Percentiles rank a stretch among this genome's conserved stretches.
Evolutionary conservation across 1,140 invertebrate genomes (phyloP).

Genomic region (Parapsyche elsis): DNA sequence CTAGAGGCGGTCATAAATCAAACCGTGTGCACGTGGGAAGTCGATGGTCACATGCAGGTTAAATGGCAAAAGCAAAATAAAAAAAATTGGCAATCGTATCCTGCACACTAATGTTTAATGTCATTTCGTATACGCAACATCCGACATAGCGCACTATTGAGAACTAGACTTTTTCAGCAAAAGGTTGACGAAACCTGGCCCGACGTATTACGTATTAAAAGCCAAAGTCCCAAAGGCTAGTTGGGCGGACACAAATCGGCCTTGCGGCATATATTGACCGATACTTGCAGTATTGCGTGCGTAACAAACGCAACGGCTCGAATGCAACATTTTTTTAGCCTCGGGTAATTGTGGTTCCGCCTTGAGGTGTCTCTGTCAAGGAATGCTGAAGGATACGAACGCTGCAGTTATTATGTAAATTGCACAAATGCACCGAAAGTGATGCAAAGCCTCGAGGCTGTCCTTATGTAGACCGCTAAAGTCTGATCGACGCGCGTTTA

Average conservation of each 20-base stretch:
- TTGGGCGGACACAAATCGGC: neutral
- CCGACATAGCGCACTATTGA: neutral
- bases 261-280: neutral
- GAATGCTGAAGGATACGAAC: neutral
- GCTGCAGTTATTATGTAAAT: neutral
- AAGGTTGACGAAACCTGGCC: too few relatives aligned
- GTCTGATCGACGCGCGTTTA: too few relatives aligned
- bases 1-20: slow-evolving; percentile 9
- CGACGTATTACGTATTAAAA: neutral
- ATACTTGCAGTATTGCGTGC: neutral
- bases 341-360: neutral
- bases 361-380: neutral
- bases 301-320: neutral
- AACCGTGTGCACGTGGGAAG: neutral
- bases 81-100: neutral
- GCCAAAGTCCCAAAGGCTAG: neutral
- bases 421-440: neutral
- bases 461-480: too few relatives aligned
- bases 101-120: neutral
- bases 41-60: neutral
- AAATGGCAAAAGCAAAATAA: neutral
- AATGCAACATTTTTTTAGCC: neutral
- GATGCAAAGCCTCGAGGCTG: neutral
- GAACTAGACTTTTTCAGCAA: too few relatives aligned
- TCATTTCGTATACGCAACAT: neutral